Evolutionary conservation across 53 echinoderm and acorn worm genomes (phyloP).

Genomic region (Paracentrotus lividus): DNA sequence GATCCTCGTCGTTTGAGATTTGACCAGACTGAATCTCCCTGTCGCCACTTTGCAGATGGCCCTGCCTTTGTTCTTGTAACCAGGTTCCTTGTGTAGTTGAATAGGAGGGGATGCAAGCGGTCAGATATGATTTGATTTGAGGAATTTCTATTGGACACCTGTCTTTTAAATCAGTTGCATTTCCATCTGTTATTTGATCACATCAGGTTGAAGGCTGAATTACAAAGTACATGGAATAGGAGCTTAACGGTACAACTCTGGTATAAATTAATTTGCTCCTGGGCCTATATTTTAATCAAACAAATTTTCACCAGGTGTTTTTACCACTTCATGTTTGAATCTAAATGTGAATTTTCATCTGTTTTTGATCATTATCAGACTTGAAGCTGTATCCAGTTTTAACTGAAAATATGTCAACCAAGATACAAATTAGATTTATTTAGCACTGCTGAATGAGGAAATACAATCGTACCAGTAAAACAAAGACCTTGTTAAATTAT

Average conservation of each 20-base stretch:
- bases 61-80: slow-evolving; percentile 15
- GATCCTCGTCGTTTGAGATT: slow-evolving; percentile 16
- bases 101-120: not conserved
- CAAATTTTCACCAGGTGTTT: not conserved
- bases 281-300: not conserved
- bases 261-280: not conserved
- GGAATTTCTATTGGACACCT: not conserved
- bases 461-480: too few species aligned
- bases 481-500: too few species aligned
- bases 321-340: not conserved
- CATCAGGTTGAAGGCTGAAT: not conserved
- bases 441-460: not conserved
- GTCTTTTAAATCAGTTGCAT: slow-evolving; percentile 18
- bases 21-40: not conserved
- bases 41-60: slow-evolving; percentile 11
- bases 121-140: slow-evolving; percentile 43
- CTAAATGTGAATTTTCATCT: not conserved
- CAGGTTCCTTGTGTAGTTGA: not conserved
- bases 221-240: not conserved
- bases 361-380: not conserved
- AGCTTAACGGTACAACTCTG: not conserved
- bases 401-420: not conserved
- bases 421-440: not conserved
- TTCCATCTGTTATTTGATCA: slow-evolving; percentile 23
- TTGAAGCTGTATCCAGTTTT: not conserved